Evolutionary conservation across 2,888 invertebrate genomes (phyloP), one percentile per base, ranked within the genome.

Genomic region (Dione juno): DNA sequence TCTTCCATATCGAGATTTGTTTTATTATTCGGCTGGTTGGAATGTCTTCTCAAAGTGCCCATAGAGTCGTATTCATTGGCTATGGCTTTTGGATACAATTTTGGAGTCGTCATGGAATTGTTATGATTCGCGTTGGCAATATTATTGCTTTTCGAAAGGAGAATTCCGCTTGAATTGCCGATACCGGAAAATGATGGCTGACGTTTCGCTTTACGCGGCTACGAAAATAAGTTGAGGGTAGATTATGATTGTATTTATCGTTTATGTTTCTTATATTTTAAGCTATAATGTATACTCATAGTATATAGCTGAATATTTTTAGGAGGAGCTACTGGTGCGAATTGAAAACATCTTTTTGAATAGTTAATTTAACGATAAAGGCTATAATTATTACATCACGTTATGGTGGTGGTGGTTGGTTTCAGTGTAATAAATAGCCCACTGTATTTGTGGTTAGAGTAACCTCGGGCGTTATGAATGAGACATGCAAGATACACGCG

Each of bases 1-100:
- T 95, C 95, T 79, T 95, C 95, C 9, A 94, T 82, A 77, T 95
- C 95, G 21, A 94, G 88, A 73, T 95, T 94, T 73, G 90, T 95
- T 63, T 94, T 94, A 43, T 94, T 95, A 81, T 96, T 96, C 37
- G 93, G 91, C 54, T 96, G 95, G 94, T 88, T 96, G 93, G 97
- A 96, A 84, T 97, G 96, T 63, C 97, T 90, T 77, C 96, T 95
- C 50, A 97, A 86, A 0, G 97, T 97, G 16, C 96, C 96, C 66
- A 96, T 95, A 0, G 92, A 86, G 81, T 97, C 97, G 81, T 96
- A 97, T 76, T 97, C 97, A 73, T 96, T 96, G 59, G 94, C 94
- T 79, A 94, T 94, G 72, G 94, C 95, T 86, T 95, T 97, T 43
- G 94, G 95, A 82, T 96, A 96, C 67, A 94, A 89, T 84, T 95